phyloP scores from a whole-genome alignment of 2,888 invertebrate species.

The Epirrita christyi region DNA sequence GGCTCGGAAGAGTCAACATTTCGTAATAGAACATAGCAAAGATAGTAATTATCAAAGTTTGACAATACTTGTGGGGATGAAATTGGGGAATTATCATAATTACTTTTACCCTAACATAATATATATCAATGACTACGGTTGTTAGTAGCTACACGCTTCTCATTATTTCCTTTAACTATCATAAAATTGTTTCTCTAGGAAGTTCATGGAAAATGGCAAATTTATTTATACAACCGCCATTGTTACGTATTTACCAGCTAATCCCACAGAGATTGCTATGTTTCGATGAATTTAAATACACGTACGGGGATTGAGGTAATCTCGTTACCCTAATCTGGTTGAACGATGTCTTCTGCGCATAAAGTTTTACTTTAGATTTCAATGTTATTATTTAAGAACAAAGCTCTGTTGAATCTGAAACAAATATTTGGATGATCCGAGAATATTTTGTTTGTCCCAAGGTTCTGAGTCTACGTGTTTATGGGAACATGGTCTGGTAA shows the following conservation, averaged over 20 bases:
- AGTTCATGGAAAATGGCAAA: constrained; percentile 15
- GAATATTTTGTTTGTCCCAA: neutral
- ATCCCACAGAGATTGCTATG: constrained; percentile 24
- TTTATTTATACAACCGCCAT: constrained; percentile 23
- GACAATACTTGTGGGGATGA: too few species aligned
- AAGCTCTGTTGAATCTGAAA: constrained; percentile 9
- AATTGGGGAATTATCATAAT: too few species aligned
- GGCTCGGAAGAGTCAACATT: too few species aligned
- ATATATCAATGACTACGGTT: too few species aligned
- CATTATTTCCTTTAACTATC: neutral
- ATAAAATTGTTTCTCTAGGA: constrained; percentile 3
- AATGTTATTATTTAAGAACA: constrained; percentile 22
- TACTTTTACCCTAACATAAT: too few species aligned
- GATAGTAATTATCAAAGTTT: too few species aligned
- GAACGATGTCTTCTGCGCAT: constrained; percentile 18
- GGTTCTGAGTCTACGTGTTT: neutral
- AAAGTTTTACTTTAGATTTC: constrained; percentile 26
- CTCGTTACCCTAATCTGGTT: constrained; percentile 30
- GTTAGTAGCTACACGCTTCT: neutral
- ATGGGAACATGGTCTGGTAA: neutral
- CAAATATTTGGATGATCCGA: neutral
- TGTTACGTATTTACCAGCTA: constrained; percentile 28
- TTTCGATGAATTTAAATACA: constrained; percentile 35
- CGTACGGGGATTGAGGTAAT: constrained; percentile 27
- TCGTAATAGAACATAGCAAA: too few species aligned